Evolutionary conservation across 2,888 invertebrate species (phyloP).

Genomic region (Caradrina kadenii): DNA sequence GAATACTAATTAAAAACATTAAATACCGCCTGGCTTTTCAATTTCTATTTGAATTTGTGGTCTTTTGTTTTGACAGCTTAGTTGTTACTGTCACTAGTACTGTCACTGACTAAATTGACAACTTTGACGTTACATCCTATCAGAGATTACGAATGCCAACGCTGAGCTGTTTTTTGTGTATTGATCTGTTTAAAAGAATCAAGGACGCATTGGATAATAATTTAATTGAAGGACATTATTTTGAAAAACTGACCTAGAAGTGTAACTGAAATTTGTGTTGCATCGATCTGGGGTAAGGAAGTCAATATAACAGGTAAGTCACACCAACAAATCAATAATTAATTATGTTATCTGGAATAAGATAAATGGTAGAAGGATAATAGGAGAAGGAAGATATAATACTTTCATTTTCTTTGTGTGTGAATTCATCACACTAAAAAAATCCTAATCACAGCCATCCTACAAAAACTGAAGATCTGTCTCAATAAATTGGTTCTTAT

Average conservation of each 20-base stretch:
- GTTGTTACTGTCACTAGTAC: neutral
- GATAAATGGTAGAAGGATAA: slow-evolving; percentile 17
- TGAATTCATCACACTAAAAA: neutral
- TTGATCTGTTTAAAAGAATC: slow-evolving; percentile 69
- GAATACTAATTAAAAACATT: too few relatives aligned
- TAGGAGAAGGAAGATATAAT: slow-evolving; percentile 13
- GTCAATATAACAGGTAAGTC: slow-evolving; percentile 54
- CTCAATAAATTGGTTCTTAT: slow-evolving; percentile 2
- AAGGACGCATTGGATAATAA: slow-evolving; percentile 55
- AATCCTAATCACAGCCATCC: neutral
- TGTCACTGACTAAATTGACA: slow-evolving; percentile 14
- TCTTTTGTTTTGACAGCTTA: slow-evolving; percentile 26
- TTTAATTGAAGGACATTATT: slow-evolving; percentile 50
- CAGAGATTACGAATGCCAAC: slow-evolving; percentile 53
- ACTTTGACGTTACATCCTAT: slow-evolving; percentile 24
- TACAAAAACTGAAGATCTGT: neutral
- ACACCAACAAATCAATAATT: slow-evolving; percentile 47
- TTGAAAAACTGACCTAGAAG: slow-evolving; percentile 26
- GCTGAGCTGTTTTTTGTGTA: slow-evolving; percentile 74
- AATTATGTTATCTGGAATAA: slow-evolving; percentile 14
- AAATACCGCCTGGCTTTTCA: too few relatives aligned
- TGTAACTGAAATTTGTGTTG: slow-evolving; percentile 34
- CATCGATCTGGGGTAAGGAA: slow-evolving; percentile 26
- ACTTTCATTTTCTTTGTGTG: slow-evolving; percentile 7
- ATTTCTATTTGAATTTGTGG: too few relatives aligned